These are phyloP conservation scores for Ditylenchus weischeri DNA, from an alignment of 2,888 invertebrate genomes.

Conservation along the genomic window DNA sequence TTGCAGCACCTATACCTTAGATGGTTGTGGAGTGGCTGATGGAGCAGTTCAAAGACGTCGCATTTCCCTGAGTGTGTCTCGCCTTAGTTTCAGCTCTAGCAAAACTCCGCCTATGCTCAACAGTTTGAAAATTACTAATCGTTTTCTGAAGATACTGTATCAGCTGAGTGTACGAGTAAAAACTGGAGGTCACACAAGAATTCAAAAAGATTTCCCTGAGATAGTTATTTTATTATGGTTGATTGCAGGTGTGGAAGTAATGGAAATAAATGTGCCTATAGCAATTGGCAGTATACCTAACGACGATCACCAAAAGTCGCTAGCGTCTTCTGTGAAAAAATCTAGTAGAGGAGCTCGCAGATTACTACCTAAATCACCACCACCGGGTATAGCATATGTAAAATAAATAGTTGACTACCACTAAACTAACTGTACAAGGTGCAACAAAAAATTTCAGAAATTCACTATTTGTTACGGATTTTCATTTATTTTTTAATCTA, in stretches of 20 bases:
- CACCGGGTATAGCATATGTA: background rate
- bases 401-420: too few species aligned
- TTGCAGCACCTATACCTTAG: slow-evolving; percentile 17
- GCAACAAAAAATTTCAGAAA: too few species aligned
- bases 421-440: too few species aligned
- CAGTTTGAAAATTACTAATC: background rate
- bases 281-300: slow-evolving; percentile 41
- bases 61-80: background rate
- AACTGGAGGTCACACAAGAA: slow-evolving; percentile 26
- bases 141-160: slow-evolving; percentile 29
- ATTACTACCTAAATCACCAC: background rate
- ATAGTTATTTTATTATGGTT: background rate
- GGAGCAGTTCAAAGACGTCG: background rate
- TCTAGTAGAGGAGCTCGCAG: background rate
- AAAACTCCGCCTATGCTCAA: background rate
- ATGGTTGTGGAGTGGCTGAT: slow-evolving; percentile 15
- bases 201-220: background rate
- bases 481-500: too few species aligned
- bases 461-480: too few species aligned
- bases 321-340: slow-evolving; percentile 11
- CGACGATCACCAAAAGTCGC: slow-evolving; percentile 3
- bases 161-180: slow-evolving; percentile 31
- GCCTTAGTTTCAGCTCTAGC: slow-evolving; percentile 11
- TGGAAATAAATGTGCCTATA: slow-evolving; percentile 47
- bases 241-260: slow-evolving; percentile 44